phyloP scores from a whole-genome alignment of 2,113 vertebrate species.

The Tiliqua scincoides region DNA sequence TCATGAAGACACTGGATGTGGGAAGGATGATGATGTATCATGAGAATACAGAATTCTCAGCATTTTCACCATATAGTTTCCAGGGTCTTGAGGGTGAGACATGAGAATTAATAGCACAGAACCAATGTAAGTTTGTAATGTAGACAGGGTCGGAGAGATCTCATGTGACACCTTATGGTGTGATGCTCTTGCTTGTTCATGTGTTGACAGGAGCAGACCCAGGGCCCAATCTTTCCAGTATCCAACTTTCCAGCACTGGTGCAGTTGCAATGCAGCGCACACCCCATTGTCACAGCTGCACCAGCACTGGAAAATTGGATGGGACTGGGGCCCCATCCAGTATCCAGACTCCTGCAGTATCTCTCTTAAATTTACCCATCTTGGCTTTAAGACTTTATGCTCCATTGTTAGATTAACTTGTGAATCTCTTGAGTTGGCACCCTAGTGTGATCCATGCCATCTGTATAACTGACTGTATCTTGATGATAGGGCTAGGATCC shows the following conservation, averaged over 20 bases:
- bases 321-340: too few relatives aligned
- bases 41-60: not conserved
- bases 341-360: not conserved
- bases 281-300: too few relatives aligned
- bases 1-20: too few relatives aligned
- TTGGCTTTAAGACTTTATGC: not conserved
- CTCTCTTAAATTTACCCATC: too few relatives aligned
- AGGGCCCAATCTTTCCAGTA: too few relatives aligned
- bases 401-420: not conserved
- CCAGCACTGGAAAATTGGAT: too few relatives aligned
- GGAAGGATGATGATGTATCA: not conserved
- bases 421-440: not conserved
- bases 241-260: too few relatives aligned
- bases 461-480: not conserved
- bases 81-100: not conserved
- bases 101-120: not conserved
- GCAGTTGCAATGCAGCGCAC: too few relatives aligned
- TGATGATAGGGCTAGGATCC: not conserved
- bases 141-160: not conserved
- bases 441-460: not conserved
- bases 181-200: not conserved
- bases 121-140: not conserved
- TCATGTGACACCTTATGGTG: too few relatives aligned
- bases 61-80: not conserved
- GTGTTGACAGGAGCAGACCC: not conserved